Base-by-base conservation (phyloP, 1,140 invertebrate genomes). In the Brachystomella parvula region DNA sequence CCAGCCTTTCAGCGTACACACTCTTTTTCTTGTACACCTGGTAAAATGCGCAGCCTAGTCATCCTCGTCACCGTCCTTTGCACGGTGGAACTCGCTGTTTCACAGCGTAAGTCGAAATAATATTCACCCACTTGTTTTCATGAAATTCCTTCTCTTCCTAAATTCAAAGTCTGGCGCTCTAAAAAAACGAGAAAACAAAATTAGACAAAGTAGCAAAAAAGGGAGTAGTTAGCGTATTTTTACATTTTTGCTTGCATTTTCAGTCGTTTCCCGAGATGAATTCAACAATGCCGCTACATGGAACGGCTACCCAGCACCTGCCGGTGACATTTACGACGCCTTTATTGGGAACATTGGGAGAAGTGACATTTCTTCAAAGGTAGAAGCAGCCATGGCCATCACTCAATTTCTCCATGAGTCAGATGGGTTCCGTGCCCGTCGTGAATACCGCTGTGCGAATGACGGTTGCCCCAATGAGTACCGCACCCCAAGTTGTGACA, bases 301-400 rank as follows among this genome's bases (percentile, higher is more conserved):
- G 61, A 53, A 53, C 30, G 64, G 64, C 0, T 71, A 71, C 58
- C 70, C 70, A 0, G 21, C 19, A 12, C 70, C 70, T 19, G 1
- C 33, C 0, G 62, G 61, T 47, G 59, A 47, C 0, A 63, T 69
- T 24, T 71, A 69, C 33, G 61, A 66, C 30, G 60, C 63, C 0
- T 69, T 71, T 39, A 61, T 47, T 9, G 35, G 44, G 1, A 59
- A 59, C 19, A 26, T 31, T 6, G n/a, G 28, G 1, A 56, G 62
- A 26, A 63, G 61, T 0, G 28, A 26, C 3, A 69, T 71, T 29
- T 21, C 56, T 2, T 53, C 47, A 0, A 68, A 69, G 19, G 28
- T 56, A 58, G 70, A 71, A 61, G 66, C 70, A 24, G 70, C 70
- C 2, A 71, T 71, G 70, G 66, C 67, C 30, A 21, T 69, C 15